A percentile compares a stretch with the other conserved stretches of the same genome.
Conservation (phyloP, 2,797 vertebrate species). For the Megaceryle alcyon region DNA sequence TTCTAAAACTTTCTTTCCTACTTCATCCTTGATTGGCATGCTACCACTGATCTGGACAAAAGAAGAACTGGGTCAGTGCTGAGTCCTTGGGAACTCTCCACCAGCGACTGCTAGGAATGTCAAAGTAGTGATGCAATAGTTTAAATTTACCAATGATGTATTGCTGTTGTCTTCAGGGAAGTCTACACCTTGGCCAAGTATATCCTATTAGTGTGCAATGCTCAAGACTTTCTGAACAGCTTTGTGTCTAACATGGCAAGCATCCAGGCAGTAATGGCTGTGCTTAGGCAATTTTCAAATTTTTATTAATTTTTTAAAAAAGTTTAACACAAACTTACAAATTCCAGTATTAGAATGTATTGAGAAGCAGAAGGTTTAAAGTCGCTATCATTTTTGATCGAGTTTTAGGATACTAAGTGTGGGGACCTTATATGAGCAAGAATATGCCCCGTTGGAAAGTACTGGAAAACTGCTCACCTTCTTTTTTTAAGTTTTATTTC, state of each 20-base stretch:
- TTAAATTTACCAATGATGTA: not conserved
- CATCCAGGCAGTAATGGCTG: not conserved
- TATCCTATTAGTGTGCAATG: not conserved
- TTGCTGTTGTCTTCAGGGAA: not conserved
- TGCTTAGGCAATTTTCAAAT: not conserved
- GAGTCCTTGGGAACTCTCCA: not conserved
- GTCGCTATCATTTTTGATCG: not conserved
- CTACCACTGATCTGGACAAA: not conserved
- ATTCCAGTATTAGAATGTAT: not conserved
- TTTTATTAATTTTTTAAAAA: not conserved
- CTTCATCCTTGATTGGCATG: not conserved
- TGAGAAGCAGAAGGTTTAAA: not conserved
- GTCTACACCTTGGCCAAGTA: not conserved
- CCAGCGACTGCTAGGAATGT: not conserved
- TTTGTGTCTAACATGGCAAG: not conserved
- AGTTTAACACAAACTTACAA: not conserved
- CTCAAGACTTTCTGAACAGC: not conserved
- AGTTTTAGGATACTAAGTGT: not conserved
- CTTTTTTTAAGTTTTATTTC: not conserved
- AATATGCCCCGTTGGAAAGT: not conserved
- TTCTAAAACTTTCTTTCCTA: not conserved
- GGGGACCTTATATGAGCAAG: not conserved
- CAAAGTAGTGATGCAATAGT: not conserved
- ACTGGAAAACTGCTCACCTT: not conserved
- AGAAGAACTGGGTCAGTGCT: accelerated